These are phyloP conservation scores for Zenarchopterus dispar DNA, from an alignment of 2,797 vertebrate species.

Conservation along the genomic window DNA sequence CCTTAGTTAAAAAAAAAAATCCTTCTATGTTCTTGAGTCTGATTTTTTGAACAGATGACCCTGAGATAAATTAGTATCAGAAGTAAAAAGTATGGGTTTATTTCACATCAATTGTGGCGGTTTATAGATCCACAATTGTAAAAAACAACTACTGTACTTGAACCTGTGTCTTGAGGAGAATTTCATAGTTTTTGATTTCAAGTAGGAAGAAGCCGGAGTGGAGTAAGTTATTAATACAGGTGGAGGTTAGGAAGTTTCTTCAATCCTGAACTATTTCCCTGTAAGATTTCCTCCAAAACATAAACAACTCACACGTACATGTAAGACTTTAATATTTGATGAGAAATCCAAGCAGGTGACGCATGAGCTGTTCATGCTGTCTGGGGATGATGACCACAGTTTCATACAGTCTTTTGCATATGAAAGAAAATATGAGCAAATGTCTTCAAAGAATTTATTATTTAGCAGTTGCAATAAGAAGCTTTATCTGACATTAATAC, in stretches of 20 bases:
- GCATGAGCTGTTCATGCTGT: slow-evolving; percentile 24
- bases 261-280: slow-evolving; percentile 3
- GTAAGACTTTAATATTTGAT: slow-evolving; percentile 43
- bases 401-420: slow-evolving; percentile 2
- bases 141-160: too few relatives aligned
- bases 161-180: slow-evolving; percentile 40
- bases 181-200: slow-evolving; percentile 28
- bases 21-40: too few relatives aligned
- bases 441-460: slow-evolving; percentile 64
- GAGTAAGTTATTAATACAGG: slow-evolving; percentile 4
- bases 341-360: slow-evolving; percentile 19
- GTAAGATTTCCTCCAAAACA: slow-evolving; percentile 2
- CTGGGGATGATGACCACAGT: slow-evolving; percentile 16
- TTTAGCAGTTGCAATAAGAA: slow-evolving; percentile 53
- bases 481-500: slow-evolving; percentile 34
- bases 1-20: too few relatives aligned
- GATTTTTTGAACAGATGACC: too few relatives aligned
- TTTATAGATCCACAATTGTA: too few relatives aligned
- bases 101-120: too few relatives aligned
- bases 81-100: too few relatives aligned
- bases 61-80: too few relatives aligned
- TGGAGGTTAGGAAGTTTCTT: slow-evolving; percentile 2
- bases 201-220: slow-evolving; percentile 5
- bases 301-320: slow-evolving; percentile 1
- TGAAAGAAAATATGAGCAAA: too few relatives aligned